Evolutionary conservation across 2,888 invertebrate genomes (phyloP), one percentile per base, ranked within the genome.

Genomic region (Monopis laevigella): DNA sequence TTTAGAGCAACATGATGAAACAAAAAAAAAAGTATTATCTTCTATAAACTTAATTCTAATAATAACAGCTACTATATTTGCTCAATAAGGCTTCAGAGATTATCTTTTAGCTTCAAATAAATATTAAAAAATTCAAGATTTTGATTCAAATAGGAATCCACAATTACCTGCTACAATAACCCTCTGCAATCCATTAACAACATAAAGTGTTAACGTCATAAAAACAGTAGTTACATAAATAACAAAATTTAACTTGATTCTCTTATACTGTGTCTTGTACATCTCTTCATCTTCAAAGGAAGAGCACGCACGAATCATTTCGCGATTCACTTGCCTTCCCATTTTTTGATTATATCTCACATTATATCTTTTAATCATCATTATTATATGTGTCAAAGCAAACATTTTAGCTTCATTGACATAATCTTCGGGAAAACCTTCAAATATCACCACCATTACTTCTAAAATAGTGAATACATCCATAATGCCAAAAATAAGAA

Each of bases 361-460:
- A 2, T 62, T 69, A 13, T 58, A 54, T 46, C 73, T 56, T 52
- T 78, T 78, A 34, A 68, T 55, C 56, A 73, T 55, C 36, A 75
- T 68, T 30, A 77, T 62, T 1, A 67, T 62, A 42, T 78, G 78
- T 45, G 71, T 71, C 34, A 72, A 61, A 3, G 70, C 63, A 18
- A 78, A 70, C n/a, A 68, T 63, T 2, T 70, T 52, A 0, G 65
- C 61, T 45, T 80, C 78, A 30, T 65, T 59, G 49, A 65, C 64
- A 47, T 78, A 75, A 43, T 74, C 71, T 40, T 63, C 57, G 6
- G 80, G 73, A 47, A 73, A 70, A 29, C 62, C 54, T 2, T 72
- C 74, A 41, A 60, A 29, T 8, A 32, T 32, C 2, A 61, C 68
- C 1, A 67, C 77, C 55, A 72, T 56, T 38, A 71, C 64, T 59